Percentiles rank a stretch among this genome's conserved stretches.
phyloP scores from a whole-genome alignment of 2,888 invertebrate species.

The Lasioglossum marginatum region DNA sequence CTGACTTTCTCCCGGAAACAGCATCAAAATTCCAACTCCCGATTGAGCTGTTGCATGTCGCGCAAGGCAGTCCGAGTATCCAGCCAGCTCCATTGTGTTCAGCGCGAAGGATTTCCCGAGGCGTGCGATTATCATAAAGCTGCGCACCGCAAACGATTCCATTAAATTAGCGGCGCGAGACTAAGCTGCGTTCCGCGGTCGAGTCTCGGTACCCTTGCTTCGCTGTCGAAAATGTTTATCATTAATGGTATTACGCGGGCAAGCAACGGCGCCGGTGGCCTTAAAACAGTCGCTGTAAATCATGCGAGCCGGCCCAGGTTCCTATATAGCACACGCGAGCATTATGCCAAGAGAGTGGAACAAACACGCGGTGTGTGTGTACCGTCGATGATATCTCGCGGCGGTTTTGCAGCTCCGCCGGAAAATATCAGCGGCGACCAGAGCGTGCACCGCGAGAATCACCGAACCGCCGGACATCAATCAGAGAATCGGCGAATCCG shows the following conservation, averaged over 20 bases:
- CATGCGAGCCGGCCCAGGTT: slow-evolving; percentile 40
- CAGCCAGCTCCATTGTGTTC: slow-evolving; percentile 1
- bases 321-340: slow-evolving; percentile 1
- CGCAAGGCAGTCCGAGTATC: not conserved
- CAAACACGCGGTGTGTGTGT: slow-evolving; percentile 44
- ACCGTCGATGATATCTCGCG: slow-evolving; percentile 64
- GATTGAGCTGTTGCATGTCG: not conserved
- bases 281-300: slow-evolving; percentile 65
- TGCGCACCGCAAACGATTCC: slow-evolving; percentile 55
- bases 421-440: slow-evolving; percentile 16
- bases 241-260: slow-evolving; percentile 49
- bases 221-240: slow-evolving; percentile 66
- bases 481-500: slow-evolving; percentile 8
- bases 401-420: slow-evolving; percentile 38
- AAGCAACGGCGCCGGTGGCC: slow-evolving; percentile 48
- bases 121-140: slow-evolving; percentile 54
- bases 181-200: slow-evolving; percentile 33
- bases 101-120: not conserved
- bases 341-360: slow-evolving; percentile 61
- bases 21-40: not conserved
- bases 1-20: not conserved
- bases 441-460: slow-evolving; percentile 19
- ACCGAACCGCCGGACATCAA: slow-evolving; percentile 7
- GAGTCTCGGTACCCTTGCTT: slow-evolving; percentile 31
- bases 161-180: slow-evolving; percentile 50